Base-by-base conservation (phyloP, 2,888 invertebrate genomes). In the Lasioglossum lativentre region DNA sequence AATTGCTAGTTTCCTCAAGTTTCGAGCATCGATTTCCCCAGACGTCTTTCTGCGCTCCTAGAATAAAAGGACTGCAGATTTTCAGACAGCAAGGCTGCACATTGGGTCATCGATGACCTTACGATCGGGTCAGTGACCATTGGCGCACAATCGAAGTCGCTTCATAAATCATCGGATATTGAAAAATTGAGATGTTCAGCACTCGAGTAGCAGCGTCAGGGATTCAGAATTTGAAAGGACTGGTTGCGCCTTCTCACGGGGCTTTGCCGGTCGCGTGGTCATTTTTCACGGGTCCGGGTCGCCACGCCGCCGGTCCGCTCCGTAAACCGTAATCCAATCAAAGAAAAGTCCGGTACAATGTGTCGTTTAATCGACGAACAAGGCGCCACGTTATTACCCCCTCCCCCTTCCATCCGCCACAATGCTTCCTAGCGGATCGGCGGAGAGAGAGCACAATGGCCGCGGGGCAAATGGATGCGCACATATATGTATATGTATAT, bases 361-460 rank as follows among this genome's bases (percentile, higher is more conserved):
- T 90, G 90, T 88, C 89, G 89, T 90, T 90, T 90, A 90, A 90
- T 93, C 91, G 92, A 91, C 90, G 89, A 90, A 90, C 90, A 91
- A 92, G 88, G 88, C 90, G 90, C 90, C 91, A 88, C 91, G 89
- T 90, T 90, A 90, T 90, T 91, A 90, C 91, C 91, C 86, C 34
- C 34, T 34, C 88, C 86, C 85, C 75, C 74, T 27, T 42, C 72
- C 74, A 42, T 68, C 66, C 79, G 80, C 74, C 74, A 89, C 90
- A 89, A 89, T 89, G 88, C 88, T 88, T 84, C 78, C 83, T 78
- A 84, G 86, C 86, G 89, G 90, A 89, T 90, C 89, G 88, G 14
- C 59, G 86, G 52, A 47, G 47, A 47, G 34, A 86, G 89, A 89
- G 76, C 76, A 89, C 89, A 89, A 89, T 89, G 80, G 84, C 72